A percentile compares a stretch with the other conserved stretches of the same genome.
Conservation (phyloP, 2,797 vertebrate genomes). For the Oreortyx pictus region DNA sequence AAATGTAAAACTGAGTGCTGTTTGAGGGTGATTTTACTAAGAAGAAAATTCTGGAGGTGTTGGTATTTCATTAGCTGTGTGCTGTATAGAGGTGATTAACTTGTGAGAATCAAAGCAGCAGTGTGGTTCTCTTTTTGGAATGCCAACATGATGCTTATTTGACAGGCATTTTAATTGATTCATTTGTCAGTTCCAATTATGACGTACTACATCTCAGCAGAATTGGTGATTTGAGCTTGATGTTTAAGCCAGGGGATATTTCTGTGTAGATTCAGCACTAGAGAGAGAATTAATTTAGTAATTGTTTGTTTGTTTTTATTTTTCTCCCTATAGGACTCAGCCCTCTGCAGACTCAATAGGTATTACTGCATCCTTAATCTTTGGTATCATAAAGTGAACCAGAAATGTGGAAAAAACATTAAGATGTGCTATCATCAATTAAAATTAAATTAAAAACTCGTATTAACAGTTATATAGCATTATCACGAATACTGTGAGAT, state of each 20-base stretch:
- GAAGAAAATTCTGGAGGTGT: not conserved
- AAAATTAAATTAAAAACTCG: not conserved
- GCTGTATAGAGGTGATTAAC: not conserved
- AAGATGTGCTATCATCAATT: not conserved
- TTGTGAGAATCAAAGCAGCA: not conserved
- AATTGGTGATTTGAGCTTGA: not conserved
- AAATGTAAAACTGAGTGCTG: not conserved
- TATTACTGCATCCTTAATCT: not conserved
- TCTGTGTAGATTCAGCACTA: not conserved
- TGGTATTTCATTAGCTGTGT: not conserved
- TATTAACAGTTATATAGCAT: not conserved
- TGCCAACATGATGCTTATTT: not conserved
- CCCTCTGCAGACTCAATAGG: not conserved
- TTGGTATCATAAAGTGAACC: not conserved
- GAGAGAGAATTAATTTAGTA: not conserved
- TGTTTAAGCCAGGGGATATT: not conserved
- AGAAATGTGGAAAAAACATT: not conserved
- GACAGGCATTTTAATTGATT: not conserved
- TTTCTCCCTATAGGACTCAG: not conserved
- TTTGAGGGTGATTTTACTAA: not conserved
- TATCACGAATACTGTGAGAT: fast-evolving
- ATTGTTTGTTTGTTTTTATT: not conserved
- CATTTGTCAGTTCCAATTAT: no score
- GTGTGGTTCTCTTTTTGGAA: not conserved
- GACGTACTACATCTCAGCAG: not conserved